Evolutionary conservation across 2,797 vertebrate species (phyloP).

Genomic region (Gouania willdenowi): DNA sequence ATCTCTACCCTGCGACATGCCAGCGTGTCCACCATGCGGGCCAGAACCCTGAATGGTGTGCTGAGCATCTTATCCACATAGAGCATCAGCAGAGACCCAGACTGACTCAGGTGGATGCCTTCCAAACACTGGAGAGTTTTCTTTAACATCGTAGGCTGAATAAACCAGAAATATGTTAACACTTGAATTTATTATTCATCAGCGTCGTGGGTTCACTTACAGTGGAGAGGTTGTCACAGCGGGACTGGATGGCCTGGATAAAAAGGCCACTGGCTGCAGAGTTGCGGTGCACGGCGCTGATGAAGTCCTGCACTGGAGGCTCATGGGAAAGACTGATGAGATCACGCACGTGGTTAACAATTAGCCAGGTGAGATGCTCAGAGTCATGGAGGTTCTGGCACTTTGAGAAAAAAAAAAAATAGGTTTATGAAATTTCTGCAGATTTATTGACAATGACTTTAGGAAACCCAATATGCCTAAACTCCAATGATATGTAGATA

Average conservation of each 20-base stretch:
- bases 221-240: conserved; percentile 87
- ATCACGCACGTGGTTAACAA: conserved; percentile 95
- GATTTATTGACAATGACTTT: neutral
- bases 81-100: conserved; percentile 88
- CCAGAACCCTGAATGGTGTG: conserved; percentile 92
- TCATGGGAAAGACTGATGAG: conserved; percentile 93
- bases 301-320: conserved; percentile 96
- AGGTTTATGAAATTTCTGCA: neutral
- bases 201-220: conserved; percentile 16
- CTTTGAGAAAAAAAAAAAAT: no score
- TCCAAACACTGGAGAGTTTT: conserved; percentile 95
- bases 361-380: conserved; percentile 95
- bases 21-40: conserved; percentile 94
- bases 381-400: conserved; percentile 99
- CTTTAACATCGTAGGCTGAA: conserved; percentile 90
- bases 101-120: conserved; percentile 97
- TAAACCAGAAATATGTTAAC: no score
- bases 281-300: conserved; percentile 95
- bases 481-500: neutral
- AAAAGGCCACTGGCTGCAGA: conserved; percentile 96
- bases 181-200: neutral
- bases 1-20: conserved; percentile 96
- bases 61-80: conserved; percentile 92
- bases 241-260: conserved; percentile 98
- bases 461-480: neutral